Evolutionary conservation across 2,113 vertebrate species (phyloP), one percentile per base, ranked within the genome.

Genomic region (Motacilla tschutschensis): DNA sequence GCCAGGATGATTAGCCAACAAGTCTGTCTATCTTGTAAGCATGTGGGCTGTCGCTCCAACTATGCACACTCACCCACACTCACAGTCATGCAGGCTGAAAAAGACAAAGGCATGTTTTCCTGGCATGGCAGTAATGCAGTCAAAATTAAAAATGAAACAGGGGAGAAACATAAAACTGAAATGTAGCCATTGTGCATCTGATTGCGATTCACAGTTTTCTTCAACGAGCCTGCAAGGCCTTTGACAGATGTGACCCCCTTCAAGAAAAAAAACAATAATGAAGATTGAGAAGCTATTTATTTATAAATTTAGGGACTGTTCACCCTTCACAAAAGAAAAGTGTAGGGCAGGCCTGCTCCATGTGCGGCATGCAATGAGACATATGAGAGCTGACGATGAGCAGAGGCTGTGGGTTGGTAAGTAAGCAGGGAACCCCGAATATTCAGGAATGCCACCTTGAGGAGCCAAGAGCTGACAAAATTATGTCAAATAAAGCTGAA

Each of bases 141-240:
- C 64, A 86, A 73, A 90, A 94, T 77, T 85, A 77, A 93, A 89
- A 91, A 76, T 33, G 43, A 91, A 88, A 13, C 14, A 50, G 77
- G n/a, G 80, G 59, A 73, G 79, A 80, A 83, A 48, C 29, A 47
- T 69, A 70, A 48, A 82, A 79, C 43, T 43, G 57, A 69, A 69
- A 76, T 0, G 2, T 17, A 84, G 22, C 31, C 9, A 8, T 18
- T n/a, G 11, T 24, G 44, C 12, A 17, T 76, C 41, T 35, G 33
- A 55, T 6, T 53, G 29, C 10, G 2, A 25, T 29, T 72, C 33
- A 62, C 11, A 24, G 3, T 67, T 85, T 71, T 55, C 66, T 62
- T 64, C 33, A 21, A 50, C 60, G 59, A 51, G 2, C 36, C 40
- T 44, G 9, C 60, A 57, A 59, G 13, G 5, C 65, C 29, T 77